Percentiles rank a stretch among this genome's conserved stretches.
Evolutionary conservation across 2,113 vertebrate species (phyloP).

Genomic region (Serilophus lunatus): DNA sequence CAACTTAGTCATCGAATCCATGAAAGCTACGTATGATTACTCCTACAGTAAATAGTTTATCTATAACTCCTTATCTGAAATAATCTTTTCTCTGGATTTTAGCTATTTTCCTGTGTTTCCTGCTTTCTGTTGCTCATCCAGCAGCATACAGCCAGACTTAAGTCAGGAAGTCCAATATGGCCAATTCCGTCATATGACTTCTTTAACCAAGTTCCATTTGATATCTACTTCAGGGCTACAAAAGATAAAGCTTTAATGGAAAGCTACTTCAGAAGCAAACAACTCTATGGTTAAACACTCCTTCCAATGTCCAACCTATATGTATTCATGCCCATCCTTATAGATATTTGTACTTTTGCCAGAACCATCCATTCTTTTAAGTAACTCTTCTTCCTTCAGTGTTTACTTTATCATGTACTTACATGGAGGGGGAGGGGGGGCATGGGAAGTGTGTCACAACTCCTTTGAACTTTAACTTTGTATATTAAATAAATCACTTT

Average conservation of each 20-base stretch:
- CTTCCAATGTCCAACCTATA: not conserved
- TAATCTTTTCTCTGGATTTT: not conserved
- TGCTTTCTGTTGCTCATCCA: not conserved
- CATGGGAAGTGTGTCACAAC: not conserved
- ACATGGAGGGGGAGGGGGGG: not conserved
- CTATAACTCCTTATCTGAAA: not conserved
- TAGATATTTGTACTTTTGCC: not conserved
- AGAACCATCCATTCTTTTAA: not conserved
- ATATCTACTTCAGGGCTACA: not conserved
- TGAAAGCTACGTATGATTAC: not conserved
- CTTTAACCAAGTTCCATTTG: not conserved
- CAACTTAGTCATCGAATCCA: not conserved
- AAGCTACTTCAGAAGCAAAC: not conserved
- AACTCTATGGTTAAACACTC: not conserved
- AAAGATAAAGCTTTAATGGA: not conserved
- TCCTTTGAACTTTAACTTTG: not conserved
- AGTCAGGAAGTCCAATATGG: not conserved
- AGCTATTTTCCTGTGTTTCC: not conserved
- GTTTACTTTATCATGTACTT: not conserved
- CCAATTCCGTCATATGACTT: not conserved
- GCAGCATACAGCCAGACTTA: not conserved
- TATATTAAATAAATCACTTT: not conserved
- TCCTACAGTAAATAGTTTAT: not conserved
- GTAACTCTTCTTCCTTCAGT: not conserved
- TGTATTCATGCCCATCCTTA: not conserved